phyloP scores from a whole-genome alignment of 2,797 vertebrate genomes.

The Lagorchestes hirsutus region DNA sequence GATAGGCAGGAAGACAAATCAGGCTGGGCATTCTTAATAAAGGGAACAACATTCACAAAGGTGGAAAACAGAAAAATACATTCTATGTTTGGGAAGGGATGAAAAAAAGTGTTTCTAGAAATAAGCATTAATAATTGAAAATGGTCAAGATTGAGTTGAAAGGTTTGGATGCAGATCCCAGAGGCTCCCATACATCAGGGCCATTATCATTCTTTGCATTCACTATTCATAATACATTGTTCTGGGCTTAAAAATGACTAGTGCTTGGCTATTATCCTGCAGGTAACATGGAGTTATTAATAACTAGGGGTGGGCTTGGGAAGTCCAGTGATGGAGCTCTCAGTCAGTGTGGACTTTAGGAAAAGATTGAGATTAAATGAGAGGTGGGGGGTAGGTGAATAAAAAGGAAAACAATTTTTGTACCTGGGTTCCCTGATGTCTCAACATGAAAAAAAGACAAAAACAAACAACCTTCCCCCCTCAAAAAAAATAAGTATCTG shows the following conservation, averaged over 20 bases:
- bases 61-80: background rate
- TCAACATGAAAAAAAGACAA: background rate
- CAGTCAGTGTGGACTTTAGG: background rate
- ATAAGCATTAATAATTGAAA: background rate
- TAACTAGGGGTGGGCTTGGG: background rate
- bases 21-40: background rate
- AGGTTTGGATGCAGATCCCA: background rate
- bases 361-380: background rate
- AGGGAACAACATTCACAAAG: background rate
- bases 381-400: background rate
- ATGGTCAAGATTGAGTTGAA: background rate
- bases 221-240: background rate
- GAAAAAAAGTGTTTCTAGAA: background rate
- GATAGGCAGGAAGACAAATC: background rate
- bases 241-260: background rate
- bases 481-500: background rate
- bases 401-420: background rate
- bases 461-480: background rate
- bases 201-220: background rate
- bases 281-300: background rate
- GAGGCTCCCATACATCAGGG: background rate
- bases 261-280: background rate
- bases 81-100: background rate
- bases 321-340: background rate
- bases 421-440: background rate